A percentile compares a stretch with the other conserved stretches of the same genome.
phyloP scores from a whole-genome alignment of 2,113 vertebrate species.

The Drymodes brunneopygia region DNA sequence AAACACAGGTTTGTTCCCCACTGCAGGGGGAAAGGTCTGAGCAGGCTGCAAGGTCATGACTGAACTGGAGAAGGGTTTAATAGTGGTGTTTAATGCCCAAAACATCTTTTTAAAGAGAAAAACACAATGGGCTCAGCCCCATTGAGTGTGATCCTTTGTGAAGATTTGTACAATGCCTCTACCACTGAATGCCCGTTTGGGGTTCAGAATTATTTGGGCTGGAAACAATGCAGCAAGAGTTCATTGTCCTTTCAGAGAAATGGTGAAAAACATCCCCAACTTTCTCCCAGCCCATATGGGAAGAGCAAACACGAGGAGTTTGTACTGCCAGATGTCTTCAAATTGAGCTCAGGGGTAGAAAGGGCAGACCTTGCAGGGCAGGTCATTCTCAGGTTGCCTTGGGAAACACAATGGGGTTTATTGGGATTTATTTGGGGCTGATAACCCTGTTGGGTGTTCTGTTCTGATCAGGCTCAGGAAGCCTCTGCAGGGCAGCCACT shows the following conservation, averaged over 20 bases:
- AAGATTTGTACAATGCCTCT: not conserved
- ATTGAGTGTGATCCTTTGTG: not conserved
- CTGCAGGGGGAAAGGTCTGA: not conserved
- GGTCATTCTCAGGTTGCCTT: not conserved
- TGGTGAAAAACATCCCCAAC: not conserved
- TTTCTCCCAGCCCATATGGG: not conserved
- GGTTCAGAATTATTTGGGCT: not conserved
- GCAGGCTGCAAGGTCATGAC: not conserved
- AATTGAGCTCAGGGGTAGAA: not conserved
- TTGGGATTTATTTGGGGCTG: not conserved
- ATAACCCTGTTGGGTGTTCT: not conserved
- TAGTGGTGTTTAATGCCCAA: not conserved
- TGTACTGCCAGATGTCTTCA: not conserved
- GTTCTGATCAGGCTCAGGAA: not conserved
- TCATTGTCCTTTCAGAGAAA: not conserved
- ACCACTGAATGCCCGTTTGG: not conserved
- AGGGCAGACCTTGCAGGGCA: not conserved
- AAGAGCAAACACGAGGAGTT: not conserved
- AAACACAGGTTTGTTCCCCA: not conserved
- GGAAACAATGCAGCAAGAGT: not conserved
- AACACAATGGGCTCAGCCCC: not conserved
- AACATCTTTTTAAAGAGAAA: not conserved
- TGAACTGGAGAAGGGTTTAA: not conserved
- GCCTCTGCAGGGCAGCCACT: rapidly evolving
- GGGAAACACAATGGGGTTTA: not conserved